Percentiles rank a stretch among this genome's conserved stretches.
phyloP scores from a whole-genome alignment of 2,797 vertebrate genomes.

The Hypotaenidia philippensis region DNA sequence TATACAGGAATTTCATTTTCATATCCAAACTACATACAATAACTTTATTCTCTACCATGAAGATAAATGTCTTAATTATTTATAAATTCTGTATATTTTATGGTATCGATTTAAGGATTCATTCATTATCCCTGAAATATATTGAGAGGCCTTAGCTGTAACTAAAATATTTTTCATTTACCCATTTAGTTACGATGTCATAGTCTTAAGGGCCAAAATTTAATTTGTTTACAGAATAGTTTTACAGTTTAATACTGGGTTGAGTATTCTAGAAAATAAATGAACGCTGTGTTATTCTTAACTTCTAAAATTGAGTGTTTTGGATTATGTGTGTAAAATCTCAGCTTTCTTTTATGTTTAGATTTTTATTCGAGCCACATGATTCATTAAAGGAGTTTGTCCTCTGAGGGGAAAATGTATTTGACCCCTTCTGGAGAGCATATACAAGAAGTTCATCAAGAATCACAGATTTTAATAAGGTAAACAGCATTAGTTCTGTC shows the following conservation, averaged over 20 bases:
- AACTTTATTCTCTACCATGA: constrained; percentile 72
- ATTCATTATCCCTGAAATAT: constrained; percentile 73
- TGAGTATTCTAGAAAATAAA: constrained; percentile 48
- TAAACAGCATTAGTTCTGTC: constrained; percentile 74
- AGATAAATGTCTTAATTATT: constrained; percentile 78
- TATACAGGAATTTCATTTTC: constrained; percentile 76
- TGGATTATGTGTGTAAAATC: constrained; percentile 2
- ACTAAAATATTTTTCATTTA: constrained; percentile 75
- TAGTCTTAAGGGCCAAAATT: constrained; percentile 48
- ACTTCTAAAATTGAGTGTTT: neutral
- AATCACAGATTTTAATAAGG: constrained; percentile 73
- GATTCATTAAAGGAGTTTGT: neutral
- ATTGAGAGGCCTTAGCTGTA: constrained; percentile 70
- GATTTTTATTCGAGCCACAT: constrained; percentile 18
- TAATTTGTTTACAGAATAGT: constrained; percentile 50
- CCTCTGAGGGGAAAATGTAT: constrained; percentile 68
- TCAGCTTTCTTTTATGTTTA: constrained; percentile 14
- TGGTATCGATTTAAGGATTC: constrained; percentile 67
- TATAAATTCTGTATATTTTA: constrained; percentile 76
- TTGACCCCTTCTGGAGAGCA: constrained; percentile 54
- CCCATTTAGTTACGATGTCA: constrained; percentile 68
- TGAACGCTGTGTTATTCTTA: constrained; percentile 9
- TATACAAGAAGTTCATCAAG: constrained; percentile 56
- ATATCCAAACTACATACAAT: constrained; percentile 71
- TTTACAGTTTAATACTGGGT: constrained; percentile 22